Evolutionary conservation across 2,888 invertebrate genomes (phyloP).

Genomic region (Hoplodrina blanda): DNA sequence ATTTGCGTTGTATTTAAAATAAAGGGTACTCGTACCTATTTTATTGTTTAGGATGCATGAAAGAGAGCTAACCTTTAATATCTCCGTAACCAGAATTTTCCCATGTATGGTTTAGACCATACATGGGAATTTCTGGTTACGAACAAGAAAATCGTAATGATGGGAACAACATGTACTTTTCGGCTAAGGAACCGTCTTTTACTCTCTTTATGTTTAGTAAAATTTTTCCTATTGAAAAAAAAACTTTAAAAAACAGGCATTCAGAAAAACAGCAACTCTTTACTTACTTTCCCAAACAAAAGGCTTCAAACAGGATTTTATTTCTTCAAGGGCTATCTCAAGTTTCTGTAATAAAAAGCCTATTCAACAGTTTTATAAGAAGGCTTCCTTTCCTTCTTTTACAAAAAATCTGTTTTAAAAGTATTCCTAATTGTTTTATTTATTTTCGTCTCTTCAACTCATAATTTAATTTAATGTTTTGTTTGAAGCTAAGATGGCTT

Average conservation of each 20-base stretch:
- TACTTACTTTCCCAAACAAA: constrained; percentile 24
- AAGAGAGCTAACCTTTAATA: no score
- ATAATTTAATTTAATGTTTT: constrained; percentile 35
- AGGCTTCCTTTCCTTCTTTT: constrained; percentile 19
- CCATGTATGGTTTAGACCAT: no score
- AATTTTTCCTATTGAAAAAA: no score
- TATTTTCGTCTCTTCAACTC: constrained; percentile 16
- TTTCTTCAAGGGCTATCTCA: constrained; percentile 22
- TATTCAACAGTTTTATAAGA: constrained; percentile 33
- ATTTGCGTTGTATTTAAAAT: no score
- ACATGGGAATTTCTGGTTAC: no score
- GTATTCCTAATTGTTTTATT: constrained; percentile 36
- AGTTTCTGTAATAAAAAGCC: constrained; percentile 29
- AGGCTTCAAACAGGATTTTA: constrained; percentile 18
- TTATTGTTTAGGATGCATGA: no score
- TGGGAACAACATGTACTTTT: no score
- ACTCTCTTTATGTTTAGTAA: no score
- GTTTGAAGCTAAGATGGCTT: constrained; percentile 17
- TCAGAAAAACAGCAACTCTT: constrained; percentile 28
- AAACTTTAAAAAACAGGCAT: not conserved
- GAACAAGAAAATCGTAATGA: no score
- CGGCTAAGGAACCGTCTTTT: no score
- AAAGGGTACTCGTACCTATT: no score
- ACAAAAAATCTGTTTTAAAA: constrained; percentile 34
- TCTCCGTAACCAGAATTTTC: no score